phyloP scores from a whole-genome alignment of 1,140 invertebrate species.

The Scaptomyza pallida region DNA sequence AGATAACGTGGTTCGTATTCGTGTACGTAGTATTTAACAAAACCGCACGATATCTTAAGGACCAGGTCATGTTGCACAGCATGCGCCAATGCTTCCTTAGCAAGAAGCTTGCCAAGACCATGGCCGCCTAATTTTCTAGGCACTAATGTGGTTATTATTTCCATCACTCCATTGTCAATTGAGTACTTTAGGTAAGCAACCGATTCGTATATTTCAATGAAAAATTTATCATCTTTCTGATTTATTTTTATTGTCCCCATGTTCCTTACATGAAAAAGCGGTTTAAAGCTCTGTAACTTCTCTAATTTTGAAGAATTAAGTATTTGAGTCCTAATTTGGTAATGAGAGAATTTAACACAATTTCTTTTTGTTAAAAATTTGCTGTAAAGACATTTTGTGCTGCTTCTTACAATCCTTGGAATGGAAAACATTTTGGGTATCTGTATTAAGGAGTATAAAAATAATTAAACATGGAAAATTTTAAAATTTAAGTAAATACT shows the following conservation, averaged over 20 bases:
- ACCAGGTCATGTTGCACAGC: conserved; percentile 20
- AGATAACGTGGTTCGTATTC: conserved; percentile 39
- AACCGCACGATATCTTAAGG: conserved; percentile 32
- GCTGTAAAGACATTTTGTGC: neutral
- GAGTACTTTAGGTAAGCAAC: conserved; percentile 12
- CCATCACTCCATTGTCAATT: conserved; percentile 24
- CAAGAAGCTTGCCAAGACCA: conserved; percentile 40
- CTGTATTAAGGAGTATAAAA: too few relatives aligned
- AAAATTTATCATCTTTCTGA: conserved; percentile 16
- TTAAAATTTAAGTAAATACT: too few relatives aligned
- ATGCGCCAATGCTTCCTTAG: conserved; percentile 46
- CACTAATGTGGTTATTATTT: conserved; percentile 32
- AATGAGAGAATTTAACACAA: neutral
- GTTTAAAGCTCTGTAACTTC: neutral
- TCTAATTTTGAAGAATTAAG: neutral
- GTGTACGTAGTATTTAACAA: conserved; percentile 37
- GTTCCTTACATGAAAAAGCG: neutral
- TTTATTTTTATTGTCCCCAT: conserved; percentile 11
- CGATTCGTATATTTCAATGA: conserved; percentile 3
- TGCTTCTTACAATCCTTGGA: neutral
- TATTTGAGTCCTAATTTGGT: too few relatives aligned
- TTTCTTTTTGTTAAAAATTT: neutral
- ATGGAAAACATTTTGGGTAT: conserved; percentile 12
- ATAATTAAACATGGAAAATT: too few relatives aligned
- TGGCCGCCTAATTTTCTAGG: conserved; percentile 28